phyloP scores from a whole-genome alignment of 1,140 invertebrate genomes.

The Trichoplusia ni region DNA sequence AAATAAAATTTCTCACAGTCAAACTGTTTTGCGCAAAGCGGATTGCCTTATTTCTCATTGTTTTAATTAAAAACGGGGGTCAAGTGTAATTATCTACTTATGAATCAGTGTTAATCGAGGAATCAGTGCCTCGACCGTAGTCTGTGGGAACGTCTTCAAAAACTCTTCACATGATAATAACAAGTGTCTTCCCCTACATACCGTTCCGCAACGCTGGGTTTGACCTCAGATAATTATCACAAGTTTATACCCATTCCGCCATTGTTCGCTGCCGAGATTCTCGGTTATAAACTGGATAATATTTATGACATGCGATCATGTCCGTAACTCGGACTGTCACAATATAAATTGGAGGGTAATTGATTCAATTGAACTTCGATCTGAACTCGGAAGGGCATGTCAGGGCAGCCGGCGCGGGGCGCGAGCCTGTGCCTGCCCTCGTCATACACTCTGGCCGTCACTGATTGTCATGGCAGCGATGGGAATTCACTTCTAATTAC shows the following conservation, averaged over 20 bases:
- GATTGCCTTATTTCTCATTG: slow-evolving; percentile 47
- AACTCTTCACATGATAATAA: slow-evolving; percentile 78
- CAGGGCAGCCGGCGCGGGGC: neutral
- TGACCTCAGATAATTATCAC: slow-evolving; percentile 77
- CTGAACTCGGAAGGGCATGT: neutral
- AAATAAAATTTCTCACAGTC: slow-evolving; percentile 36
- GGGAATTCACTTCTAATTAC: slow-evolving; percentile 6
- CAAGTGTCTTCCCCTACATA: slow-evolving; percentile 65
- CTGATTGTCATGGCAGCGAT: neutral
- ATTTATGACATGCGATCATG: slow-evolving; percentile 48
- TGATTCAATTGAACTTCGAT: slow-evolving; percentile 30
- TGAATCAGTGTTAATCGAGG: slow-evolving; percentile 73
- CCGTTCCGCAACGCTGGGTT: slow-evolving; percentile 68
- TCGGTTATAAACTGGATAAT: slow-evolving; percentile 48
- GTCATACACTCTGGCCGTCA: neutral
- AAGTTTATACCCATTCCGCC: slow-evolving; percentile 71
- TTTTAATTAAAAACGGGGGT: slow-evolving; percentile 60
- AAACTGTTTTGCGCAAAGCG: slow-evolving; percentile 35
- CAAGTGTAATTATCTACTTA: slow-evolving; percentile 74
- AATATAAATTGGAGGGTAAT: slow-evolving; percentile 33
- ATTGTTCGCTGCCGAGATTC: slow-evolving; percentile 74
- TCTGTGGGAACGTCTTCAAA: slow-evolving; percentile 78
- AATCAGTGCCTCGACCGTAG: slow-evolving; percentile 60
- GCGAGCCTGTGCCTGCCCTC: neutral
- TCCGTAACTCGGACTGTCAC: slow-evolving; percentile 7